These are phyloP conservation scores for Prenolepis imparis DNA, from an alignment of 2,888 invertebrate genomes.

Conservation along the genomic window DNA sequence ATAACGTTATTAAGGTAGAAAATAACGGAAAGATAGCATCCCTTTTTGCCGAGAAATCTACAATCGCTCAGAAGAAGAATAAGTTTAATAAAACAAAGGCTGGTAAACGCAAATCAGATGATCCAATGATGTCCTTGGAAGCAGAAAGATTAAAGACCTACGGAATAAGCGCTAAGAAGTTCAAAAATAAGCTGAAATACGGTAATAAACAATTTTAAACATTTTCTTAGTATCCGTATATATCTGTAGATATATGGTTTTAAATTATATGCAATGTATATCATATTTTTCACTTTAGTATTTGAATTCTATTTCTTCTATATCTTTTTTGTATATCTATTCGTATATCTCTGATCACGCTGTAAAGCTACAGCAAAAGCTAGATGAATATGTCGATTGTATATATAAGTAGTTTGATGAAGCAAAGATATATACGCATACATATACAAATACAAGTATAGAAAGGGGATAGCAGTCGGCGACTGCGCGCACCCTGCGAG, in stretches of 20 bases:
- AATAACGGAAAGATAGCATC: background rate
- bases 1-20: slow-evolving; percentile 25
- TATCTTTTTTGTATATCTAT: background rate
- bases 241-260: slow-evolving; percentile 7
- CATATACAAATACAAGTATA: background rate
- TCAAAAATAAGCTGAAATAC: slow-evolving; percentile 92
- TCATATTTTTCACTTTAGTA: background rate
- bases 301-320: background rate
- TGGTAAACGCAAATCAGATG: slow-evolving; percentile 46
- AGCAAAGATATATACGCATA: background rate
- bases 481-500: slow-evolving; percentile 60
- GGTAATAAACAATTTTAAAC: slow-evolving; percentile 86
- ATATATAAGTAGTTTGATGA: background rate
- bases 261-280: background rate
- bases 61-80: slow-evolving; percentile 43
- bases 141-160: slow-evolving; percentile 96
- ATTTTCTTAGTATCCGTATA: background rate
- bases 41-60: background rate
- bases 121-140: slow-evolving; percentile 83
- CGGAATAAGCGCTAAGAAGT: slow-evolving; percentile 96
- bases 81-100: slow-evolving; percentile 53
- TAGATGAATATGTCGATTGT: background rate
- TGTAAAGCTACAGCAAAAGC: background rate
- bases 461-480: slow-evolving; percentile 4
- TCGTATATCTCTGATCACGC: background rate